phyloP scores from a whole-genome alignment of 2,888 invertebrate genomes.

The Xestia xanthographa region DNA sequence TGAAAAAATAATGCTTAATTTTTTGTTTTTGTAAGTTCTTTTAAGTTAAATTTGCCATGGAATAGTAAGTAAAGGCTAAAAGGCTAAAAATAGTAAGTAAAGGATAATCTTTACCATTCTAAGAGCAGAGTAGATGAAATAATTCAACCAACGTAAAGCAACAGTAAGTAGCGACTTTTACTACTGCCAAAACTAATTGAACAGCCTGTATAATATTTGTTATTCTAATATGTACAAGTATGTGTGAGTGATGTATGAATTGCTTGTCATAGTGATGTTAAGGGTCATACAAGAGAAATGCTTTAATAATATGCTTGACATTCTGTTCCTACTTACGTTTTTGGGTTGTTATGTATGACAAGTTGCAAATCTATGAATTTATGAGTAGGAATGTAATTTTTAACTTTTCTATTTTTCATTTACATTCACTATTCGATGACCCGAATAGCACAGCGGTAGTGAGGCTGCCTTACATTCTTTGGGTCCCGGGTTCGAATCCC shows the following conservation, averaged over 20 bases:
- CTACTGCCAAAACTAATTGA: neutral
- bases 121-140: neutral
- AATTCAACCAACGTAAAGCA: neutral
- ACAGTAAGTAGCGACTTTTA: neutral
- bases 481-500: too few relatives aligned
- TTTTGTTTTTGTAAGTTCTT: too few relatives aligned
- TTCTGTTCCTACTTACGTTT: neutral
- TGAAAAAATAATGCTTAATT: too few relatives aligned
- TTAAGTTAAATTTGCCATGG: too few relatives aligned
- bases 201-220: conserved; percentile 32
- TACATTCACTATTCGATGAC: neutral
- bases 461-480: too few relatives aligned
- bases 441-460: neutral
- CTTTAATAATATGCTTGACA: conserved; percentile 20
- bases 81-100: too few relatives aligned
- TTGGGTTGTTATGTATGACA: neutral
- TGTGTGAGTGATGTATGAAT: conserved; percentile 23
- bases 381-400: neutral
- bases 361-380: neutral
- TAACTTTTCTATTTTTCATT: neutral
- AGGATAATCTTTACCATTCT: neutral
- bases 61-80: too few relatives aligned
- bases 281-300: conserved; percentile 56
- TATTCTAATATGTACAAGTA: conserved; percentile 5
- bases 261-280: conserved; percentile 27